Base-by-base conservation (phyloP, 2,888 invertebrate genomes). In the Eupeodes luniger region DNA sequence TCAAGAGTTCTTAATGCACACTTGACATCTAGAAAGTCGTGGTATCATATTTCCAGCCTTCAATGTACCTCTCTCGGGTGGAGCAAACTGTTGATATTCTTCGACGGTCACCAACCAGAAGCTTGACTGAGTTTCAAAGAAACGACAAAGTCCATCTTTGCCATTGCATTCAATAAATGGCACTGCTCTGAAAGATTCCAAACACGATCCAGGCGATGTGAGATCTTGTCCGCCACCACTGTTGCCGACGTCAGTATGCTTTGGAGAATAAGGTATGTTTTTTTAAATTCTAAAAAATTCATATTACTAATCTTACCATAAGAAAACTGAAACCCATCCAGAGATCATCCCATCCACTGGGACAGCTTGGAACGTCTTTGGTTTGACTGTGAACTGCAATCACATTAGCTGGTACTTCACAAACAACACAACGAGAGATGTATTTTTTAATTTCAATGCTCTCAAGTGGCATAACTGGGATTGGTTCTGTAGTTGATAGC, bases 131-230 rank as follows among this genome's bases (percentile, higher is more conserved):
- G 99, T 98, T 90, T 98, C 97, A 92, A 97, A 99, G 94, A 98
- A 98, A 92, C 98, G 97, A 94, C 99, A 99, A 77, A 97, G 96
- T 88, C 99, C 99, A 91, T 98, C 96, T 57, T 96, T 98, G 55
- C 99, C 99, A 93, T 99, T 99, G 94, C 99, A 99, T 94, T 99
- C 99, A 92, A 99, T 99, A 95, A 99, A 99, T 57, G 99, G 99
- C 77, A 98, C 97, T 27, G 99, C 96, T 81, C 99, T 96, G 97
- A 99, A 99, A 94, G 98, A 98, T 95, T 99, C 98, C 90, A 99
- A 94, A 92, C 99, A 99, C 16, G 99, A 99, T 67, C 99, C 99
- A 12, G 99, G 97, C 92, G 98, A 98, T 79, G 98, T 96, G 89
- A 99, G 94, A 0, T 98, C 97, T 94, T 99, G 99, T 19, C 99